Evolutionary conservation across 1,140 invertebrate genomes (phyloP).

Genomic region (Coelopa frigida): DNA sequence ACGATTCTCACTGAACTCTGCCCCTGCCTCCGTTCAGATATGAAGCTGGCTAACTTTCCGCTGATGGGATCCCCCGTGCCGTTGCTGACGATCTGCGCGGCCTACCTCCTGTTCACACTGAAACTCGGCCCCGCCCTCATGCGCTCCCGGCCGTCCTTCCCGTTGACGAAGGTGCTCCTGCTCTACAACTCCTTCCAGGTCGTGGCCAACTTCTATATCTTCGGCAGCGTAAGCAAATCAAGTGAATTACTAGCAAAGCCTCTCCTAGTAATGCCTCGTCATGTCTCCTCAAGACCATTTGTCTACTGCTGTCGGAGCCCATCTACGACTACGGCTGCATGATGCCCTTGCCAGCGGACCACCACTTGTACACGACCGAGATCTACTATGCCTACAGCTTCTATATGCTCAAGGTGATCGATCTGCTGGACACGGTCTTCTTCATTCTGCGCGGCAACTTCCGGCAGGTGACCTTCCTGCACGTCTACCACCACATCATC

Average conservation of each 20-base stretch:
- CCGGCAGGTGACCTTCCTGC: conserved; percentile 73
- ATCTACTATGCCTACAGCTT: background rate
- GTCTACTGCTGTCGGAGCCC: too few species aligned
- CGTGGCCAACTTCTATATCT: conserved; percentile 14
- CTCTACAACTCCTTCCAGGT: conserved; percentile 63
- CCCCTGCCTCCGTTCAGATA: too few species aligned
- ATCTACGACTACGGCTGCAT: background rate
- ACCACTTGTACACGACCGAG: too few species aligned
- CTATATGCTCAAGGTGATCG: conserved; percentile 39
- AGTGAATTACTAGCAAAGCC: background rate
- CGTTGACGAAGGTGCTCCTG: conserved; percentile 57
- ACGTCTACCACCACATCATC: conserved; percentile 76
- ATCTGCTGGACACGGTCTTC: conserved; percentile 69
- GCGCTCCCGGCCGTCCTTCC: conserved; percentile 57
- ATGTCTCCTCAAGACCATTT: background rate
- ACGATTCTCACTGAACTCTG: too few species aligned
- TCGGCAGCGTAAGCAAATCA: conserved; percentile 7
- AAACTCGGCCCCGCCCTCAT: conserved; percentile 61
- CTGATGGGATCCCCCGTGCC: conserved; percentile 66
- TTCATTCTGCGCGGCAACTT: conserved; percentile 82
- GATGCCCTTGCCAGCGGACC: background rate
- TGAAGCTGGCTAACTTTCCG: too few species aligned
- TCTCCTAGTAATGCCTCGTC: background rate
- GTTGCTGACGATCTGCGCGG: conserved; percentile 57
- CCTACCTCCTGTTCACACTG: conserved; percentile 58